phyloP scores from a whole-genome alignment of 2,113 vertebrate species.

The Nannobrachium achirus region DNA sequence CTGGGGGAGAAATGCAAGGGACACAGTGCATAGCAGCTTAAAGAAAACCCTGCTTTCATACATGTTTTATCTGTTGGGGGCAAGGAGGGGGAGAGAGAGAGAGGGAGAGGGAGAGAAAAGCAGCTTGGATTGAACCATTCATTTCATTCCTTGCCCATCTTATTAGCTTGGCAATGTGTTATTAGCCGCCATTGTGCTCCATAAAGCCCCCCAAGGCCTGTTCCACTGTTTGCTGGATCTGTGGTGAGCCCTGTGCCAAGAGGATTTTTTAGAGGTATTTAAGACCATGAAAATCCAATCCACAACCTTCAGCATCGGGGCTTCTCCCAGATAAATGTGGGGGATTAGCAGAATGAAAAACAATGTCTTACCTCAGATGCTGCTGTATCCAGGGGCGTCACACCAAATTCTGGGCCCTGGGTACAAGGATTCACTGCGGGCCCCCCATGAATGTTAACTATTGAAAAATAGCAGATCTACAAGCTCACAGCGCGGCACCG shows the following conservation, averaged over 20 bases:
- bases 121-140: conserved; percentile 67
- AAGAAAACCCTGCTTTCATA: conserved; percentile 68
- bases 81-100: conserved; percentile 33
- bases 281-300: conserved; percentile 76
- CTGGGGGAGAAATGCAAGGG: conserved; percentile 61
- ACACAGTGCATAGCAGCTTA: conserved; percentile 59
- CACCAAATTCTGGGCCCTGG: too few species aligned
- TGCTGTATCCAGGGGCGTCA: conserved; percentile 65
- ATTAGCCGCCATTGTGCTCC: conserved; percentile 76
- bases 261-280: conserved; percentile 69
- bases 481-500: too few species aligned
- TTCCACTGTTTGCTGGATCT: conserved; percentile 66
- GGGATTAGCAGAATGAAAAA: conserved; percentile 70
- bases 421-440: too few species aligned
- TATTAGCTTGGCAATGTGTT: conserved; percentile 76
- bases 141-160: conserved; percentile 73
- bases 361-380: conserved; percentile 71
- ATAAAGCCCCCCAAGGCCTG: conserved; percentile 70
- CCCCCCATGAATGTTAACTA: too few species aligned
- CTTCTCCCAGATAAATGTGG: conserved; percentile 75
- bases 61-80: conserved; percentile 73
- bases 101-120: conserved; percentile 62
- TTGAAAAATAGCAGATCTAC: too few species aligned
- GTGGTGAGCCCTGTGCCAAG: conserved; percentile 67
- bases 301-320: conserved; percentile 70